phyloP scores from a whole-genome alignment of 2,797 vertebrate species.

The Tenualosa ilisha region DNA sequence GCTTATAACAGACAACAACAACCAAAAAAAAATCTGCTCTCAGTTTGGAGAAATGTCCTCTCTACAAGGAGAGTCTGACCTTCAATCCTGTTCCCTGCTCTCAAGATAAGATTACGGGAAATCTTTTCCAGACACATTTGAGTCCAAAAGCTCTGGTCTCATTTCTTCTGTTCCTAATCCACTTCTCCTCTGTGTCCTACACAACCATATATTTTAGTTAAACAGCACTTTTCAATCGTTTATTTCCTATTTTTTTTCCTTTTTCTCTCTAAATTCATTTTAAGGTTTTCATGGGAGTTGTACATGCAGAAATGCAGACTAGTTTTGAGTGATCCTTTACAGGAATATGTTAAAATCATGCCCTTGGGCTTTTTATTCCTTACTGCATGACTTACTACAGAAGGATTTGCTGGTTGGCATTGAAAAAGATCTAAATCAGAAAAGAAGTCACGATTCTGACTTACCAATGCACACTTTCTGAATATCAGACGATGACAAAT shows the following conservation, averaged over 20 bases:
- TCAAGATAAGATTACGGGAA: slow-evolving; percentile 72
- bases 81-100: slow-evolving; percentile 68
- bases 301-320: not conserved
- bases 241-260: no score
- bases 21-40: slow-evolving; percentile 49
- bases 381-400: not conserved
- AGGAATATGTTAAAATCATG: not conserved
- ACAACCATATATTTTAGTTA: not conserved
- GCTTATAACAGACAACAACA: slow-evolving; percentile 24
- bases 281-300: no score
- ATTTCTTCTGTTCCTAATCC: slow-evolving; percentile 51
- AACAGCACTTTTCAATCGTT: not conserved
- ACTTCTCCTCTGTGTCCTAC: slow-evolving; percentile 16
- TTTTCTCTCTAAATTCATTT: no score
- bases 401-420: not conserved
- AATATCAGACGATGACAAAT: no score
- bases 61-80: slow-evolving; percentile 67
- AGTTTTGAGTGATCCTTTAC: not conserved
- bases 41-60: slow-evolving; percentile 54
- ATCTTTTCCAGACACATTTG: slow-evolving; percentile 73
- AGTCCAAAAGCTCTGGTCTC: slow-evolving; percentile 66
- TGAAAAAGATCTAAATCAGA: not conserved
- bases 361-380: no score
- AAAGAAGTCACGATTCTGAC: not conserved
- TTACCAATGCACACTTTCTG: not conserved